Conservation (phyloP, 2,113 vertebrate genomes). For the Pitta sordida region DNA sequence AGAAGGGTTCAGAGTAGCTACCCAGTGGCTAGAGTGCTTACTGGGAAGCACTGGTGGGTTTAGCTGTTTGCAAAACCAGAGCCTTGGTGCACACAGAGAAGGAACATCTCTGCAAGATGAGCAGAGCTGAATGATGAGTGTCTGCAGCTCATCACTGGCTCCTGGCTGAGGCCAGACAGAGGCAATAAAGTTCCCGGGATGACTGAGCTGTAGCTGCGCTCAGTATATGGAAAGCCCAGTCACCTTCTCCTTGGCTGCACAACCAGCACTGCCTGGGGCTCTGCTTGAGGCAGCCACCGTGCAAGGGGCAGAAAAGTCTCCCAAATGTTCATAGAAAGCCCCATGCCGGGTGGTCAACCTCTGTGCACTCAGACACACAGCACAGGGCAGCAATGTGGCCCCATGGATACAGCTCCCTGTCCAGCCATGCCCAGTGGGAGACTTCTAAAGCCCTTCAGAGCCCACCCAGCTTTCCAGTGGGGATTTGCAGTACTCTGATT, state of each 20-base stretch:
- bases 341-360: neutral
- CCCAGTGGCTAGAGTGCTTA: neutral
- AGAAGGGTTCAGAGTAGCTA: neutral
- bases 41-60: neutral
- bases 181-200: neutral
- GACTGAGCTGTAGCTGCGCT: neutral
- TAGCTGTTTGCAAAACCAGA: neutral
- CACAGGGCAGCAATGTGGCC: rapidly evolving
- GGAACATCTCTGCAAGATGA: neutral
- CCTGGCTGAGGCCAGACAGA: neutral
- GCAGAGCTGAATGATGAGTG: rapidly evolving
- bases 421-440: neutral
- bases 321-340: neutral
- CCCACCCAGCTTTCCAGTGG: neutral
- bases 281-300: neutral
- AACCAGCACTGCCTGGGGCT: rapidly evolving
- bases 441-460: neutral
- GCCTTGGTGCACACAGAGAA: neutral
- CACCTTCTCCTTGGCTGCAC: neutral
- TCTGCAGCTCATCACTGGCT: neutral
- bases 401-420: neutral
- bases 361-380: rapidly evolving
- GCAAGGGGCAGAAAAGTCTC: neutral
- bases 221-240: neutral
- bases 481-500: neutral